These are phyloP conservation scores for Macrotis lagotis DNA, from an alignment of 2,113 vertebrate genomes.

Conservation along the genomic window DNA sequence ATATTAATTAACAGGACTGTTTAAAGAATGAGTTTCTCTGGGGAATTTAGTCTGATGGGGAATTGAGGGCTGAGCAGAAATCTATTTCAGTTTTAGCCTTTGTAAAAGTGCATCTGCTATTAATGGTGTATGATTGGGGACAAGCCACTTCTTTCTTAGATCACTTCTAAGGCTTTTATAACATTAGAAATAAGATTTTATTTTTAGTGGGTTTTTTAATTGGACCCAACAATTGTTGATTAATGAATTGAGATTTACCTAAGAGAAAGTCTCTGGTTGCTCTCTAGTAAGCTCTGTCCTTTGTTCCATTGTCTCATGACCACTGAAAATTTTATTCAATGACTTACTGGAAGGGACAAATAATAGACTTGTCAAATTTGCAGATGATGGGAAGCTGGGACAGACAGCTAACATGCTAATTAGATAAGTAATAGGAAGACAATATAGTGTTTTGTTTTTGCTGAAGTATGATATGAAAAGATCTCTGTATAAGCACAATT, in stretches of 20 bases:
- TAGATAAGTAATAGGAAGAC: conserved; percentile 1
- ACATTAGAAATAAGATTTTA: not conserved
- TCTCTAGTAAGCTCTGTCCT: not conserved
- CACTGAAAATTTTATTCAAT: not conserved
- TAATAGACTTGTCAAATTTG: not conserved
- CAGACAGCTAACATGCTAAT: not conserved
- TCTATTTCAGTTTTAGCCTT: not conserved
- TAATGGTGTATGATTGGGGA: not conserved
- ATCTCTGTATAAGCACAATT: not conserved
- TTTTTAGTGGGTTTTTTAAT: not conserved
- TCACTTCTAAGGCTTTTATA: not conserved
- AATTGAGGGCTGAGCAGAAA: not conserved
- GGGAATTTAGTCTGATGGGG: not conserved
- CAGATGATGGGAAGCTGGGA: not conserved
- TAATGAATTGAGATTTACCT: not conserved
- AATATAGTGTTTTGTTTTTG: not conserved
- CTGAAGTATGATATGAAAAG: not conserved
- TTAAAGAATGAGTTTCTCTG: not conserved
- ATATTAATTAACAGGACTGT: not conserved
- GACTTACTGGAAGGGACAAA: not conserved
- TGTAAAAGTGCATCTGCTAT: not conserved
- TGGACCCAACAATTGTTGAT: not conserved
- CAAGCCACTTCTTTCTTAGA: not conserved
- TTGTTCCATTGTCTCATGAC: not conserved
- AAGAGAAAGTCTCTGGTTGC: not conserved